Evolutionary conservation across 1,140 invertebrate genomes (phyloP).

Genomic region (Micrasema minimum): DNA sequence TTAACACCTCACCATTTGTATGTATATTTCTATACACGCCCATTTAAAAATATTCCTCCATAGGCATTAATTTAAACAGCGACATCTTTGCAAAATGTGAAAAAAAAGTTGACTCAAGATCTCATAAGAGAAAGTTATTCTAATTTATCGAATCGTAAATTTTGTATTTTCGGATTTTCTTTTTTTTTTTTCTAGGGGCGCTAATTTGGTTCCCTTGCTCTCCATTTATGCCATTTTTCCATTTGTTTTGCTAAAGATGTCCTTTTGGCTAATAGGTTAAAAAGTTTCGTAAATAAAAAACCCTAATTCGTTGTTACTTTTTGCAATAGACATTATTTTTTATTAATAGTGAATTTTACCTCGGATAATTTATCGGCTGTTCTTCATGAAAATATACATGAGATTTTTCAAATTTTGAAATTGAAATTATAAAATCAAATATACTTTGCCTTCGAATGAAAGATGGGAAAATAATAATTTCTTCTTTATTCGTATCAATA

Average conservation of each 20-base stretch:
- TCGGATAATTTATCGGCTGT: constrained; percentile 35
- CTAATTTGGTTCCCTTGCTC: constrained; percentile 44
- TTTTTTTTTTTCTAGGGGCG: too few relatives aligned
- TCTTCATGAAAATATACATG: constrained; percentile 21
- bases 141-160: constrained; percentile 44
- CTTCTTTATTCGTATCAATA: too few relatives aligned
- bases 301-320: constrained; percentile 36
- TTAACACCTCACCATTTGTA: too few relatives aligned
- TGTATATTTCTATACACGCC: too few relatives aligned
- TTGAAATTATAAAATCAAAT: too few relatives aligned
- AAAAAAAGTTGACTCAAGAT: constrained; percentile 27
- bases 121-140: constrained; percentile 18
- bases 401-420: constrained; percentile 13
- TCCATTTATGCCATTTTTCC: constrained; percentile 11
- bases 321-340: constrained; percentile 43
- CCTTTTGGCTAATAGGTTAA: constrained; percentile 42
- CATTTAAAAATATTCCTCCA: background rate
- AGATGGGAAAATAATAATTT: too few relatives aligned
- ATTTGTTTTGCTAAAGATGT: constrained; percentile 37
- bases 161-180: constrained; percentile 47
- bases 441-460: too few relatives aligned
- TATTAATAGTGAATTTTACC: constrained; percentile 17
- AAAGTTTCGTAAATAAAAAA: constrained; percentile 49
- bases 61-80: constrained; percentile 5
- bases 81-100: background rate